A percentile compares a stretch with the other conserved stretches of the same genome.
Conservation (phyloP, 2,113 vertebrate species). For the Benitochromis conjunctus region DNA sequence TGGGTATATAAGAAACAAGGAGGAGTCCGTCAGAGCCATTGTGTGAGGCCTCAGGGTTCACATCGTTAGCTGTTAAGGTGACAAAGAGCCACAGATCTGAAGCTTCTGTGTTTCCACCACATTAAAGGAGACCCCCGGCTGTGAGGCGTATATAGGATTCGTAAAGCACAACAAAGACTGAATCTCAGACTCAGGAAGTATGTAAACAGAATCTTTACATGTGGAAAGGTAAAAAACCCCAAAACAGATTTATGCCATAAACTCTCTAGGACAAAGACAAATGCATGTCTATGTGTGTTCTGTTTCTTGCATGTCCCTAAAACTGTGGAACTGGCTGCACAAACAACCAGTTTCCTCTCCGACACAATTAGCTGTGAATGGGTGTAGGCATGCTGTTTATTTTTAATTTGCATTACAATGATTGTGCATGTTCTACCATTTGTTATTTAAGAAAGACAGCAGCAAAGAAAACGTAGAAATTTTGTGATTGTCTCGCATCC, state of each 20-base stretch:
- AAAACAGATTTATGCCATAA: neutral
- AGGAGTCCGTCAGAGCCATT: conserved; percentile 8
- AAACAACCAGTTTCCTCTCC: neutral
- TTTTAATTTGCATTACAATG: neutral
- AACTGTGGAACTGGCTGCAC: neutral
- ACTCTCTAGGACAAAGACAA: neutral
- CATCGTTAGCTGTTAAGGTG: neutral
- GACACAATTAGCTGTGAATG: neutral
- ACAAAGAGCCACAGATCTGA: neutral
- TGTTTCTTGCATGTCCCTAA: no score
- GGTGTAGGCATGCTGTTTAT: neutral
- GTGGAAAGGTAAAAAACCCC: neutral
- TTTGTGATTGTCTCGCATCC: no score
- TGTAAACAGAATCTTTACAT: neutral
- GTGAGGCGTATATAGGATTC: neutral
- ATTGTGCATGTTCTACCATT: neutral
- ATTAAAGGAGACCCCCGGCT: neutral
- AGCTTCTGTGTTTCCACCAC: neutral
- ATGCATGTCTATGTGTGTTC: neutral
- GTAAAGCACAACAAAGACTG: neutral
- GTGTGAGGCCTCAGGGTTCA: conserved; percentile 7
- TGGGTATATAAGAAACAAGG: conserved; percentile 45
- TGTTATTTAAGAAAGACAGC: no score
- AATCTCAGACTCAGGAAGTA: neutral
- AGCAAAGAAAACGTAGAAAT: no score